Base-by-base conservation (phyloP, 2,888 invertebrate species). In the Bhutanitis thaidina region DNA sequence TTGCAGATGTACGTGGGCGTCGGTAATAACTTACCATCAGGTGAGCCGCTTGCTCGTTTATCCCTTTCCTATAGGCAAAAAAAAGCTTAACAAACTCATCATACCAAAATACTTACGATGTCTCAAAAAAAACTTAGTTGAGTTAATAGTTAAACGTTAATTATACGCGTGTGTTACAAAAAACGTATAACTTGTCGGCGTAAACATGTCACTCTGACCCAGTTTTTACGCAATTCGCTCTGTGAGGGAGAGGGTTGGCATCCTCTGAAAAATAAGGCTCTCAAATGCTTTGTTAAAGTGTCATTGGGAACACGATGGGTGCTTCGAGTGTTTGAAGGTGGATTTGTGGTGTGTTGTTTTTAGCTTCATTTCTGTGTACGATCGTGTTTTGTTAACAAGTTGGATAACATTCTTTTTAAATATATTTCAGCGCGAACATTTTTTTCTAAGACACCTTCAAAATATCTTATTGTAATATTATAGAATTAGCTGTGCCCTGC, bases 211-310 rank as follows among this genome's bases (percentile, higher is more conserved):
- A 55, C 54, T 57, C 64, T 80, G 83, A 77, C 82, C 83, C 68
- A 83, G 74, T 82, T 83, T 72, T 62, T 64, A 71, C 76, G 74
- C 80, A 80, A 81, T 81, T 80, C 76, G 65, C 71, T 73, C 69
- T 63, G 61, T 58, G 59, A 56, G 56, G 63, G 66, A 61, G 57
- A 56, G 59, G 65, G 57, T 55, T 55, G 56, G 61, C 64, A 66
- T 65, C 64, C 63, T 65, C 57, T 64, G 59, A 67, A 73, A 72
- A 71, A 76, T 74, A 73, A 69, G 67, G 60, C 65, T 59, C 67
- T 67, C 51, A 49, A 52, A 47, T 52, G 46, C 56, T 56, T 53
- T 49, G 48, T 48, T 46, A 43, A 50, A 50, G 50, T 45, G 50
- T 51, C 50, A 51, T 51, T 35, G 50, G 12, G 49, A 30, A 35